Percentiles rank a stretch among this genome's conserved stretches.
Evolutionary conservation across 2,888 invertebrate species (phyloP).

Genomic region (Phlogophora meticulosa): DNA sequence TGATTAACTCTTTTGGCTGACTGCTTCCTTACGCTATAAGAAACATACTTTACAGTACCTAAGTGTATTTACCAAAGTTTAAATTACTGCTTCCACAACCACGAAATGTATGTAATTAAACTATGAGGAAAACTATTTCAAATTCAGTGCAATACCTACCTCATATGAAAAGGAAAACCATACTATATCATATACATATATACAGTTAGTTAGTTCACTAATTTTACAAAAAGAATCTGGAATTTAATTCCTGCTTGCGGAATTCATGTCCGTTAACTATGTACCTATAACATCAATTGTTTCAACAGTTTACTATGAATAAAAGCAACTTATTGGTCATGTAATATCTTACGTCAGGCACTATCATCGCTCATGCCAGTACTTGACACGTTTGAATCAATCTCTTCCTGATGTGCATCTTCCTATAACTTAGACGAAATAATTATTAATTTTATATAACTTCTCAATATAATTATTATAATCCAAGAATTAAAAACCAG

Average conservation of each 20-base stretch:
- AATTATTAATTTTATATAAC: constrained; percentile 45
- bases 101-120: neutral
- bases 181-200: neutral
- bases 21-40: neutral
- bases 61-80: neutral
- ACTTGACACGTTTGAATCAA: constrained; percentile 55
- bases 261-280: constrained; percentile 1
- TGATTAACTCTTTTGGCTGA: constrained; percentile 19
- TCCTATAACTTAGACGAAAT: constrained; percentile 39
- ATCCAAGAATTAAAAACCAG: neutral
- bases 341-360: constrained; percentile 59
- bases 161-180: constrained; percentile 18
- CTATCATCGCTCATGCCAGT: constrained; percentile 53
- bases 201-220: neutral
- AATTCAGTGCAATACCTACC: neutral
- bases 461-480: constrained; percentile 5
- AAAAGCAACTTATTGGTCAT: constrained; percentile 40
- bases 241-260: constrained; percentile 1
- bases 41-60: neutral
- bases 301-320: constrained; percentile 38
- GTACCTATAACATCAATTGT: constrained; percentile 4
- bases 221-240: constrained; percentile 5
- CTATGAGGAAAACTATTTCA: constrained; percentile 19
- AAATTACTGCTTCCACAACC: neutral
- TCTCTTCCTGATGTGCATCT: constrained; percentile 54